These are phyloP conservation scores for Rapana venosa DNA, from an alignment of 2,888 invertebrate genomes.

Conservation along the genomic window DNA sequence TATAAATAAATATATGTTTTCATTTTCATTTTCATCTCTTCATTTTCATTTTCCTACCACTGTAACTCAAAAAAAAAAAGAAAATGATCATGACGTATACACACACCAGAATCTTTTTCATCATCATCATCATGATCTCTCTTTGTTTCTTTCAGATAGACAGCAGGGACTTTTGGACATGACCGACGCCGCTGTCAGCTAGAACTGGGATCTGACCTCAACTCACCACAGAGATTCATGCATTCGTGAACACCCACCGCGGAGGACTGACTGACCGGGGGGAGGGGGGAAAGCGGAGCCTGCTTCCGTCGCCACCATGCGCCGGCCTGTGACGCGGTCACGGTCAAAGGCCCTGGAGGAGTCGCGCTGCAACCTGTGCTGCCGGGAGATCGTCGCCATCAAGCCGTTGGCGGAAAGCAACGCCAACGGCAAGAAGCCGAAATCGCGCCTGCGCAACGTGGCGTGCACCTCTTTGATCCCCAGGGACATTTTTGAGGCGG, in stretches of 20 bases:
- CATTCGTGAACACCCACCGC: background rate
- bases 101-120: too few relatives aligned
- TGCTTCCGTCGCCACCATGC: background rate
- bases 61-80: too few relatives aligned
- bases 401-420: slow-evolving; percentile 1
- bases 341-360: slow-evolving; percentile 16
- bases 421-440: slow-evolving; percentile 18
- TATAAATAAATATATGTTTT: too few relatives aligned
- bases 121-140: too few relatives aligned
- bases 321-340: slow-evolving; percentile 12
- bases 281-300: background rate
- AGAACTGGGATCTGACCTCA: background rate
- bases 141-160: too few relatives aligned
- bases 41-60: too few relatives aligned
- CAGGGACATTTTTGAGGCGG: slow-evolving; percentile 1
- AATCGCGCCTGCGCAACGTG: slow-evolving; percentile 20
- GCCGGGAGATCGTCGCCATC: slow-evolving; percentile 23
- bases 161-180: too few relatives aligned
- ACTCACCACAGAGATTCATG: background rate
- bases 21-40: too few relatives aligned
- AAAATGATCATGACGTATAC: too few relatives aligned
- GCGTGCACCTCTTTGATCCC: slow-evolving; percentile 22
- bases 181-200: background rate
- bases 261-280: background rate
- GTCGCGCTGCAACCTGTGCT: slow-evolving; percentile 31